Percentiles rank a stretch among this genome's conserved stretches.
phyloP scores from a whole-genome alignment of 2,113 vertebrate species.

The Suricata suricatta region DNA sequence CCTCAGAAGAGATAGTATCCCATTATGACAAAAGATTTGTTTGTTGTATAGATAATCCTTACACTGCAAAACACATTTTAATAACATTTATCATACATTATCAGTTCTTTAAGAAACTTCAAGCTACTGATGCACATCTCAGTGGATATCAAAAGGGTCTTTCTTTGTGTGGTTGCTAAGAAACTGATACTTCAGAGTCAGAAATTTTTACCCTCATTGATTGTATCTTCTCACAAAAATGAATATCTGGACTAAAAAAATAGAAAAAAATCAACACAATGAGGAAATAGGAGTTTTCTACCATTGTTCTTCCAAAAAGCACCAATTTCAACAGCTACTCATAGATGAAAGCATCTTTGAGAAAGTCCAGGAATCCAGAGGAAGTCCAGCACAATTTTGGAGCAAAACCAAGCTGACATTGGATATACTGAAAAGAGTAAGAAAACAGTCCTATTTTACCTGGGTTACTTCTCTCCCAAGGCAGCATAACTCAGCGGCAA shows the following conservation, averaged over 20 bases:
- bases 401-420: background rate
- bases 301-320: background rate
- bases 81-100: background rate
- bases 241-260: background rate
- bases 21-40: background rate
- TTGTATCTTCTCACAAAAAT: slow-evolving; percentile 4
- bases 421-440: background rate
- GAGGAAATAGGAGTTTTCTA: background rate
- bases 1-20: background rate
- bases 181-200: background rate
- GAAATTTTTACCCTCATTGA: background rate
- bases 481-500: background rate
- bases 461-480: background rate
- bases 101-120: slow-evolving; percentile 21
- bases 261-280: background rate
- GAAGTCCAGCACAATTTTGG: background rate
- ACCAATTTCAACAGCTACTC: background rate
- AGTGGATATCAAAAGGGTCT: slow-evolving; percentile 66
- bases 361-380: background rate
- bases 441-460: background rate
- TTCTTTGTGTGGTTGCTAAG: slow-evolving; percentile 36
- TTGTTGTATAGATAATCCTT: background rate
- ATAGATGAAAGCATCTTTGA: background rate
- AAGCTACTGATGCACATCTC: background rate
- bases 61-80: background rate